phyloP scores from a whole-genome alignment of 2,888 invertebrate species.

The Malthinus seriepunctatus region DNA sequence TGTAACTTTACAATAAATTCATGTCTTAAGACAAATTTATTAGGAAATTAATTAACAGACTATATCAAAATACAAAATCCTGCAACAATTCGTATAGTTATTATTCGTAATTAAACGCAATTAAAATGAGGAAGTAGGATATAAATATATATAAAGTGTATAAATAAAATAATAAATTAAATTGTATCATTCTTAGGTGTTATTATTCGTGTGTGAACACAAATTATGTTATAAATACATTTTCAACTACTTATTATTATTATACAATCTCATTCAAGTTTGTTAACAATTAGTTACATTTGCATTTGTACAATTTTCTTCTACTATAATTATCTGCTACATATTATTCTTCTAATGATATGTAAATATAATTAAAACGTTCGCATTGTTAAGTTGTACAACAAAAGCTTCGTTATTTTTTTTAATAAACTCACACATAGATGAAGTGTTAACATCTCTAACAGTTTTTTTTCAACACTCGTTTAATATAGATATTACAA shows the following conservation, averaged over 20 bases:
- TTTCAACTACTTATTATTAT: constrained; percentile 30
- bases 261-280: constrained; percentile 32
- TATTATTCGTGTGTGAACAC: constrained; percentile 30
- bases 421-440: constrained; percentile 11
- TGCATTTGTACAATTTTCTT: constrained; percentile 39
- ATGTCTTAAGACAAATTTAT: too few species aligned
- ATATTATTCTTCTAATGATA: constrained; percentile 35
- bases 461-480: constrained; percentile 7
- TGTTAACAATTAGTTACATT: constrained; percentile 40
- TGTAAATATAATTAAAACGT: constrained; percentile 40
- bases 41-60: too few species aligned
- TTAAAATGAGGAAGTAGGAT: too few species aligned
- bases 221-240: constrained; percentile 26
- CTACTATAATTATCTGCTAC: constrained; percentile 30
- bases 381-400: constrained; percentile 19
- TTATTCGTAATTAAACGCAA: too few species aligned
- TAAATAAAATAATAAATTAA: constrained; percentile 31
- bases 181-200: constrained; percentile 36
- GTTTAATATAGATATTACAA: constrained; percentile 1
- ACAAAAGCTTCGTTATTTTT: constrained; percentile 20
- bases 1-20: too few species aligned
- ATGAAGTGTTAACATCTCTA: constrained; percentile 23
- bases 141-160: too few species aligned
- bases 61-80: too few species aligned
- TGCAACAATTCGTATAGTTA: too few species aligned